phyloP scores from a whole-genome alignment of 2,113 vertebrate genomes.

The Petroica traversi region DNA sequence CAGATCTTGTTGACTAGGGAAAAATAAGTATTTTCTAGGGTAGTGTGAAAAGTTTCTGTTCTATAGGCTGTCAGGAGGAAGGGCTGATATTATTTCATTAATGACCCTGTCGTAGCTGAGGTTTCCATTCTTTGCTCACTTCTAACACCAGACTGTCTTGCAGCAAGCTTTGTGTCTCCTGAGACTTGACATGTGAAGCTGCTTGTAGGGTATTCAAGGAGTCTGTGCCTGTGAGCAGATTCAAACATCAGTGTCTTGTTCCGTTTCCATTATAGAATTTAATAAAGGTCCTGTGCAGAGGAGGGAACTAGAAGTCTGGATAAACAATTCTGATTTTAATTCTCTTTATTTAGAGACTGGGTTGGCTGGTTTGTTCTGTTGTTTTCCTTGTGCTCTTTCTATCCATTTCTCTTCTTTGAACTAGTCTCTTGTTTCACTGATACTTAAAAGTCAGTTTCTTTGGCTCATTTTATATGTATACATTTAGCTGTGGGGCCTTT shows the following conservation, averaged over 20 bases:
- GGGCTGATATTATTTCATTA: background rate
- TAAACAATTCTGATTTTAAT: background rate
- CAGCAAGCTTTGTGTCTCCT: background rate
- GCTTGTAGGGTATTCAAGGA: background rate
- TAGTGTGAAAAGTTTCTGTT: background rate
- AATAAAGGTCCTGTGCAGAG: background rate
- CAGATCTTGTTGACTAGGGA: background rate
- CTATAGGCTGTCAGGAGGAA: background rate
- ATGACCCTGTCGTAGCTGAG: background rate
- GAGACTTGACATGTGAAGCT: background rate
- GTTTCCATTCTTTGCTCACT: background rate
- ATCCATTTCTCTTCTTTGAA: background rate
- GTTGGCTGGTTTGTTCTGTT: background rate
- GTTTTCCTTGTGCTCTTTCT: background rate
- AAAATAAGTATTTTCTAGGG: background rate
- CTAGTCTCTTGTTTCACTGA: background rate
- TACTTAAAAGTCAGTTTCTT: background rate
- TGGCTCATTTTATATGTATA: background rate
- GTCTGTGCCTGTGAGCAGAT: background rate
- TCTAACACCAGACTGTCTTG: background rate
- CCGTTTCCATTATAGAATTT: background rate
- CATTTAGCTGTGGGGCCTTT: background rate
- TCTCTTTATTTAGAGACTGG: background rate
- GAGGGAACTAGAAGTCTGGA: background rate
- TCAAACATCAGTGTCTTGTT: background rate